Evolutionary conservation across 2,113 vertebrate genomes (phyloP), one percentile per base, ranked within the genome.

Genomic region (Megaleporinus macrocephalus): DNA sequence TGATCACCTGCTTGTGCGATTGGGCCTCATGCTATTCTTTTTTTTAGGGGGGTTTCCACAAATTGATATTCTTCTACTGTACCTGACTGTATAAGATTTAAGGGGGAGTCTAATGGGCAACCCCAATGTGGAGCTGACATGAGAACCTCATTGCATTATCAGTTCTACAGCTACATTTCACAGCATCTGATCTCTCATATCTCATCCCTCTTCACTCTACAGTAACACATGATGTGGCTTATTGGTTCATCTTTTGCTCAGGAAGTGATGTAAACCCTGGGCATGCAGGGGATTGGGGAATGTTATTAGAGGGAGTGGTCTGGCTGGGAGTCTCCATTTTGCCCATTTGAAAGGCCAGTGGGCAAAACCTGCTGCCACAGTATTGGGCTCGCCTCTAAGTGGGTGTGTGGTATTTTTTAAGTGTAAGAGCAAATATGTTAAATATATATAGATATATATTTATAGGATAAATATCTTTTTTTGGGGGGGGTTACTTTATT

Each of bases 261-360:
- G 79, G 79, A 85, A 81, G 63, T 85, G 69, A 68, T 41, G 61
- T 74, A 68, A 68, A 61, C 20, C 27, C 13, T 20, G 11, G 29
- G 18, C 59, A 57, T 26, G 16, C 70, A 49, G 13, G 27, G 66
- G 53, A 82, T 5, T 82, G 53, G 65, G 76, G 61, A 44, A 2
- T 51, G 24, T 51, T 44, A 13, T 13, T n/a, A 30, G 62, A 70
- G 70, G 44, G 49, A 2, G 73, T 41, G 62, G 33, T 41, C 63
- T 24, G 12, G 14, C 0, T 2, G 1, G 18, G 18, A 29, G 22
- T 70, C 18, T 36, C 59, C 29, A 13, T 73, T 73, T 55, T 14
- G 33, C 2, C n/a, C 30, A 61, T 65, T 65, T 73, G 49, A 73
- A 36, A 49, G 44, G 70, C 55, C 69, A 66, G 59, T 18, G 57